Evolutionary conservation across 2,113 vertebrate genomes (phyloP), one percentile per base, ranked within the genome.

Genomic region (Empidonax alnorum): DNA sequence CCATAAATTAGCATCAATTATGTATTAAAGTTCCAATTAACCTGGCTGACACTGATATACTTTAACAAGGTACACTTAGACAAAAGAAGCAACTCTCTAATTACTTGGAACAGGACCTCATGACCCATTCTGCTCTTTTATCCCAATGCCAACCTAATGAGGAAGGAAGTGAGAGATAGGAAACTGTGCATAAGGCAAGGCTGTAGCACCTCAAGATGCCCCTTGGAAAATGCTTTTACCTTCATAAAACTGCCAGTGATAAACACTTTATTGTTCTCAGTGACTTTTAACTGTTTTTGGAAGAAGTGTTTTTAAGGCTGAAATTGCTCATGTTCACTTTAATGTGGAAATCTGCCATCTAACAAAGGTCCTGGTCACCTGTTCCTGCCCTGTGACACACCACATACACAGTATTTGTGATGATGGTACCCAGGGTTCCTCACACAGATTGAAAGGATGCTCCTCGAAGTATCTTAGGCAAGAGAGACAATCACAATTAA

Each of bases 1-100:
- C 98, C 98, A 98, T 98, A 98, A 98, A 98, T 98, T 98, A 98
- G 94, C 98, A 98, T 98, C 97, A 98, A 98, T 98, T 98, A 98
- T 98, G 97, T 96, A 98, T 98, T 98, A 98, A 98, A 98, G 98
- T 98, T 98, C 98, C 98, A 98, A 98, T 98, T 98, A 98, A 98
- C 98, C 98, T 96, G 96, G 97, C 98, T 98, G 98, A 98, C 98
- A 98, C 98, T 97, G 98, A 98, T 98, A 98, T 98, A 98, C 98
- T 98, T 97, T 97, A 98, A 98, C 98, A 98, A 98, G 98, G 97
- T 97, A 98, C 97, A 96, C 97, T 98, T 97, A 98, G 98, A 98
- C 98, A 98, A 98, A 98, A 98, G 98, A 97, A 98, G 96, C 95
- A 97, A 98, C 98, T 98, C 98, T 98, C 98, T 98, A 98, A 98